These are phyloP conservation scores for Scyliorhinus canicula DNA, from an alignment of 2,797 vertebrate genomes.

Conservation along the genomic window DNA sequence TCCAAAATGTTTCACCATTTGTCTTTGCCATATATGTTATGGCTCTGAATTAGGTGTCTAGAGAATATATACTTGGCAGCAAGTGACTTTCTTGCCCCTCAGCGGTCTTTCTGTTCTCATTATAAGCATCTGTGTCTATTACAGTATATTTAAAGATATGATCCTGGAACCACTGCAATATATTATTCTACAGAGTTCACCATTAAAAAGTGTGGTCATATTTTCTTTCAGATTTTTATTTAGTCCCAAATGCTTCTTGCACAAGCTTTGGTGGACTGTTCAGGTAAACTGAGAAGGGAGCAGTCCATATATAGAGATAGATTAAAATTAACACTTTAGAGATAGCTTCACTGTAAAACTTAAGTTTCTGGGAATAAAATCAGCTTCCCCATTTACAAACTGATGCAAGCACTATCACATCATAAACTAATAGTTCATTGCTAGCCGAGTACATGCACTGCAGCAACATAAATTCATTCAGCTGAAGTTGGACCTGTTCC, in stretches of 20 bases:
- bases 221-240: conserved; percentile 47
- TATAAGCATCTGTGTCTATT: conserved; percentile 45
- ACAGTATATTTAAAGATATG: conserved; percentile 4
- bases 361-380: neutral
- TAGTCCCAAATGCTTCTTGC: conserved; percentile 46
- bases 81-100: conserved; percentile 40
- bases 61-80: conserved; percentile 43
- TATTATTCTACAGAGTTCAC: conserved; percentile 43
- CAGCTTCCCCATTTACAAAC: conserved; percentile 5
- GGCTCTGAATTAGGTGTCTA: conserved; percentile 40
- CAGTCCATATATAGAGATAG: conserved; percentile 40
- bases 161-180: conserved; percentile 43
- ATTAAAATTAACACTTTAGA: neutral
- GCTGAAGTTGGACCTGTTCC: conserved; percentile 38
- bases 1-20: conserved; percentile 38
- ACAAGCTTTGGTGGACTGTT: conserved; percentile 49
- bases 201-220: conserved; percentile 40
- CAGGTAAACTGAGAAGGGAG: conserved; percentile 46
- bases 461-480: conserved; percentile 32
- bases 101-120: conserved; percentile 43
- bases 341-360: neutral
- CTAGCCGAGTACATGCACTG: conserved; percentile 21
- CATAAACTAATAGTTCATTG: conserved; percentile 24
- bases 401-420: conserved; percentile 24
- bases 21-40: conserved; percentile 38